Conservation (phyloP, 2,113 vertebrate species). For the human (Homo sapiens) region GRCh38 chr2:220630501-220631000, state of each 20-base stretch:
- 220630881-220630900: background rate
- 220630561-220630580: constrained; percentile 37
- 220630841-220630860: background rate
- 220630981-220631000: background rate
- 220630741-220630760: background rate
- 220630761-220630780: background rate
- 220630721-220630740: background rate
- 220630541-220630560: background rate
- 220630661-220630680: background rate
- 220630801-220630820: background rate
- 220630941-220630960: background rate
- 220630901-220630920: background rate
- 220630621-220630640: constrained; percentile 3
- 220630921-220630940: background rate
- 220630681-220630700: background rate
- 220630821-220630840: background rate
- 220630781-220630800: background rate
- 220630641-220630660: constrained; percentile 41
- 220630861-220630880: background rate
- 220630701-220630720: constrained; percentile 16
- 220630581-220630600: constrained; percentile 34
- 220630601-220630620: constrained; percentile 33
- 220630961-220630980: background rate
- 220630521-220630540: constrained; percentile 27
- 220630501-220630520: constrained; percentile 53